Evolutionary conservation across 2,888 invertebrate species (phyloP).

Genomic region (Adelphocoris suturalis): DNA sequence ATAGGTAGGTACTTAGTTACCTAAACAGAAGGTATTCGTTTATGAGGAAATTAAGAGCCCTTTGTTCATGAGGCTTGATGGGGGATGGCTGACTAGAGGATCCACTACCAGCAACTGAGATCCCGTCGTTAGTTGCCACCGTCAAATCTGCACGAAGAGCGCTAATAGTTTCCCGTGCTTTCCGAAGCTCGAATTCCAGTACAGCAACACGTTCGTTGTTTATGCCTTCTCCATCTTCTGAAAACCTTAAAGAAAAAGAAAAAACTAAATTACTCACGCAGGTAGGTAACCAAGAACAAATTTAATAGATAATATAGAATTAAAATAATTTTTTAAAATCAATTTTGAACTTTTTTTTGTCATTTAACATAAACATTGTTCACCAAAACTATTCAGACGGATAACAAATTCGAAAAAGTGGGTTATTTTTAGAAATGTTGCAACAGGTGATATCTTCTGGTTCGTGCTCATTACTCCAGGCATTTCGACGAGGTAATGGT

Average conservation of each 20-base stretch:
- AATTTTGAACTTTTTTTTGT: too few species aligned
- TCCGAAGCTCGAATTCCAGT: slow-evolving; percentile 91
- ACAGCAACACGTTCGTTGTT: slow-evolving; percentile 90
- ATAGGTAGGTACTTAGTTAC: neutral
- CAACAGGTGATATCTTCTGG: too few species aligned
- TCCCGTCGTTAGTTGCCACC: slow-evolving; percentile 84
- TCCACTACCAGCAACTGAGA: neutral
- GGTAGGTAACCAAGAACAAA: neutral
- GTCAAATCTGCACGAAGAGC: slow-evolving; percentile 90
- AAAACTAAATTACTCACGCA: neutral
- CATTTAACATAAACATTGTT: too few species aligned
- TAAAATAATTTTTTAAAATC: too few species aligned
- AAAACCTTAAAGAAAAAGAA: slow-evolving; percentile 80
- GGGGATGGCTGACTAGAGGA: slow-evolving; percentile 14
- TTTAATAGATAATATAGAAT: neutral
- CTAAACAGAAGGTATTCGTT: slow-evolving; percentile 86
- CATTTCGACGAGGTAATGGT: too few species aligned
- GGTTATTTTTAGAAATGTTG: too few species aligned
- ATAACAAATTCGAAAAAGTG: too few species aligned
- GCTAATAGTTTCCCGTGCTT: slow-evolving; percentile 92
- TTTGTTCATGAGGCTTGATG: slow-evolving; percentile 89
- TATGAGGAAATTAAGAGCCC: slow-evolving; percentile 91
- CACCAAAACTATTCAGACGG: neutral
- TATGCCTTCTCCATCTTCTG: slow-evolving; percentile 91
- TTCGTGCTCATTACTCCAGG: too few species aligned